phyloP scores from a whole-genome alignment of 2,797 vertebrate species.

The Cirrhinus mrigala region DNA sequence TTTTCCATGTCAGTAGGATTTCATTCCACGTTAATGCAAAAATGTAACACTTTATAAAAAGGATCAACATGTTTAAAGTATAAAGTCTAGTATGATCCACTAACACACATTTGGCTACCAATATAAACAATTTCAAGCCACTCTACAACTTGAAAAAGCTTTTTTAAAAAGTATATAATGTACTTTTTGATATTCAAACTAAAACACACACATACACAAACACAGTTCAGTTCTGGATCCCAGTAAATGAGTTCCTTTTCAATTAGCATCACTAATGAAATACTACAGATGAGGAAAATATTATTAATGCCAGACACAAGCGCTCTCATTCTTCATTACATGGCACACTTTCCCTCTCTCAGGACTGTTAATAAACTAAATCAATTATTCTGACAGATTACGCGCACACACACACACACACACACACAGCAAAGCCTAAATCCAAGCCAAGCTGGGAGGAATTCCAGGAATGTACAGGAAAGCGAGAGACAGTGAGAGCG shows the following conservation, averaged over 20 bases:
- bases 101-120: neutral
- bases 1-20: too few relatives aligned
- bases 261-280: constrained; percentile 70
- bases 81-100: neutral
- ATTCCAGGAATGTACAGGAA: constrained; percentile 33
- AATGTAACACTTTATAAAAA: too few relatives aligned
- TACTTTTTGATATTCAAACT: neutral
- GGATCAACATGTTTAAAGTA: too few relatives aligned
- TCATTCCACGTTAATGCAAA: too few relatives aligned
- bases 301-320: constrained; percentile 54
- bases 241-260: constrained; percentile 59
- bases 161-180: neutral
- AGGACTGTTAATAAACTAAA: constrained; percentile 67
- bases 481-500: neutral
- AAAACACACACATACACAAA: constrained; percentile 20
- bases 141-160: neutral
- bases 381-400: constrained; percentile 69
- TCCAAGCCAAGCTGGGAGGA: constrained; percentile 47
- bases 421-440: constrained; percentile 37
- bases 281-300: constrained; percentile 65
- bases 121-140: neutral
- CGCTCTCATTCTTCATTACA: constrained; percentile 60
- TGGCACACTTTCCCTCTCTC: constrained; percentile 50
- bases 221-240: constrained; percentile 47
- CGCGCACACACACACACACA: constrained; percentile 48